These are phyloP conservation scores for Drosophila pseudoobscura DNA, from an alignment of 1,140 invertebrate species.

Conservation along the genomic window DNA sequence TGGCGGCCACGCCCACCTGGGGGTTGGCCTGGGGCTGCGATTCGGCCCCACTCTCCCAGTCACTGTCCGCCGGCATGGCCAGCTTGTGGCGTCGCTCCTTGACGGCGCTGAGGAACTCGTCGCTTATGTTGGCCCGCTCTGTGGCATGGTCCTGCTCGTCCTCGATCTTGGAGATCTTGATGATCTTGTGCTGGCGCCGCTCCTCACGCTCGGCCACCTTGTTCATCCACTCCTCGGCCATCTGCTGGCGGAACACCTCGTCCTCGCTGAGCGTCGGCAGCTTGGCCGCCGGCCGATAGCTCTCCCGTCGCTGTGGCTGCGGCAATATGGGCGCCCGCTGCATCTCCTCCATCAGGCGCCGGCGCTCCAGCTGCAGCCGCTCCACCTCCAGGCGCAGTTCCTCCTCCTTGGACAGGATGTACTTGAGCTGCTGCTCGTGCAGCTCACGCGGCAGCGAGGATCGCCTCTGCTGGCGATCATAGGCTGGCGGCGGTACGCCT, in stretches of 20 bases:
- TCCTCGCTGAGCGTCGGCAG: constrained; percentile 84
- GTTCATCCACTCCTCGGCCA: constrained; percentile 92
- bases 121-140: constrained; percentile 86
- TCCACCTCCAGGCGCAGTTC: constrained; percentile 86
- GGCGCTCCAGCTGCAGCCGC: constrained; percentile 85
- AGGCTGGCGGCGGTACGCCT: constrained; percentile 70
- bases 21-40: constrained; percentile 85
- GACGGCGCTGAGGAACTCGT: constrained; percentile 89
- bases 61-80: constrained; percentile 79
- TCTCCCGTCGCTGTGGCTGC: constrained; percentile 56
- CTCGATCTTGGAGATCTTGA: constrained; percentile 86
- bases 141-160: constrained; percentile 74
- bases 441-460: constrained; percentile 87
- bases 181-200: constrained; percentile 89
- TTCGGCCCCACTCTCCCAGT: constrained; percentile 82
- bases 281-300: constrained; percentile 58
- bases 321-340: constrained; percentile 61
- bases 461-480: constrained; percentile 82
- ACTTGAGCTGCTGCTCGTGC: constrained; percentile 88
- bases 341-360: constrained; percentile 83
- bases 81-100: constrained; percentile 83
- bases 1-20: constrained; percentile 36
- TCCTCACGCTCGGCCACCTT: constrained; percentile 91
- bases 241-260: constrained; percentile 89
- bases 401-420: constrained; percentile 88